Conservation (phyloP, 2,113 vertebrate species). For the Ceyx margarethae region DNA sequence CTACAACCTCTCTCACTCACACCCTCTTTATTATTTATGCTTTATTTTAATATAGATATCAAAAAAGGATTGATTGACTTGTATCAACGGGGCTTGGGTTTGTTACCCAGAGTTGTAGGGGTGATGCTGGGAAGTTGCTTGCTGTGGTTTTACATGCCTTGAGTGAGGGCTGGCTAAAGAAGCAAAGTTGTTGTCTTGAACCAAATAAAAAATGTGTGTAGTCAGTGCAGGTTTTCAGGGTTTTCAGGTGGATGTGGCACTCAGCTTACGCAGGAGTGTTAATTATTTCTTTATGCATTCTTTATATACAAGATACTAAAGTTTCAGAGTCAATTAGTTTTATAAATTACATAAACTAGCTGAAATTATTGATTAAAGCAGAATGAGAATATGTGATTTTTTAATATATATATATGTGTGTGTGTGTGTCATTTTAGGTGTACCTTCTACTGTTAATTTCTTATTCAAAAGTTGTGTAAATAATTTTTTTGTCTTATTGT, state of each 20-base stretch:
- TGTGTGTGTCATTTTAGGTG: not conserved
- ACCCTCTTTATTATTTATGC: not conserved
- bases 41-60: not conserved
- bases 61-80: constrained; percentile 57
- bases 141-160: not conserved
- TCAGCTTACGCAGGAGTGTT: not conserved
- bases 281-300: not conserved
- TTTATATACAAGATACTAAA: not conserved
- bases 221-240: not conserved
- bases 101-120: not conserved
- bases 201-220: not conserved
- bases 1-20: not conserved
- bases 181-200: not conserved
- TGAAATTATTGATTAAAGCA: not conserved
- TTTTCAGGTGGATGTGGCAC: not conserved
- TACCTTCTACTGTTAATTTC: not conserved
- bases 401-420: too few relatives aligned
- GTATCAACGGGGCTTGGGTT: not conserved
- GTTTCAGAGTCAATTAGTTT: not conserved
- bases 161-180: not conserved
- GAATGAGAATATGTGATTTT: not conserved
- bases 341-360: not conserved
- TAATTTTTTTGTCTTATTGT: not conserved
- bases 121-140: constrained; percentile 3
- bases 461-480: not conserved